A percentile compares a stretch with the other conserved stretches of the same genome.
Conservation (phyloP, 2,888 invertebrate genomes). For the Torymus auratus region DNA sequence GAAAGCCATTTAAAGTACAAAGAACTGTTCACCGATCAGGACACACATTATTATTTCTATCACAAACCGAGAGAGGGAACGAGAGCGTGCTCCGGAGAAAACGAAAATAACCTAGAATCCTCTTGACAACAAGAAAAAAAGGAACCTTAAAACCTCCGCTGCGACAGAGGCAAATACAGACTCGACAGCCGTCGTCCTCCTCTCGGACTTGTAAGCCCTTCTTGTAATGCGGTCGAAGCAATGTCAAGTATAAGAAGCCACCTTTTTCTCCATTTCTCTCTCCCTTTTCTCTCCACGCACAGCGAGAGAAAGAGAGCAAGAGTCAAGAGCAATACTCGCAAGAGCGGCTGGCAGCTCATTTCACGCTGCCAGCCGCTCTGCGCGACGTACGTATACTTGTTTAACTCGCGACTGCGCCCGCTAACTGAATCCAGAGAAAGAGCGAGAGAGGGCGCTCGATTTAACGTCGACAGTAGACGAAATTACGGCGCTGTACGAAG, state of each 20-base stretch:
- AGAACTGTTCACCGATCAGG: too few relatives aligned
- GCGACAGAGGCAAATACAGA: conserved; percentile 16
- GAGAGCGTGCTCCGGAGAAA: too few relatives aligned
- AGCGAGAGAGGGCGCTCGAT: conserved; percentile 43
- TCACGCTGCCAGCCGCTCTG: conserved; percentile 63
- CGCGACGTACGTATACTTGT: conserved; percentile 67
- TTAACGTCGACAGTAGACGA: conserved; percentile 55
- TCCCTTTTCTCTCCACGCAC: background rate
- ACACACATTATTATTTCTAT: too few relatives aligned
- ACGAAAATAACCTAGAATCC: too few relatives aligned
- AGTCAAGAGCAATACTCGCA: conserved; percentile 37
- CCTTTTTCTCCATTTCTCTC: conserved; percentile 51
- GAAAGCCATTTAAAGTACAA: too few relatives aligned
- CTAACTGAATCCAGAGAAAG: conserved; percentile 60
- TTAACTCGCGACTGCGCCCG: conserved; percentile 63
- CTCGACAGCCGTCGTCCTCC: conserved; percentile 17
- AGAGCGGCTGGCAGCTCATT: conserved; percentile 41
- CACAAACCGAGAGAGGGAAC: too few relatives aligned
- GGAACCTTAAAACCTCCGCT: too few relatives aligned
- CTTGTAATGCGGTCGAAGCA: conserved; percentile 49
- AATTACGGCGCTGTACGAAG: conserved; percentile 41
- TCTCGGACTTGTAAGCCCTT: conserved; percentile 5
- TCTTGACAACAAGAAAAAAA: too few relatives aligned
- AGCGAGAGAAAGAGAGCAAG: background rate
- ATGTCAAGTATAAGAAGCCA: conserved; percentile 53